Percentiles rank a stretch among this genome's conserved stretches.
Conservation (phyloP, 92 coral and sea anemone genomes). For the Phenganax subtilis region DNA sequence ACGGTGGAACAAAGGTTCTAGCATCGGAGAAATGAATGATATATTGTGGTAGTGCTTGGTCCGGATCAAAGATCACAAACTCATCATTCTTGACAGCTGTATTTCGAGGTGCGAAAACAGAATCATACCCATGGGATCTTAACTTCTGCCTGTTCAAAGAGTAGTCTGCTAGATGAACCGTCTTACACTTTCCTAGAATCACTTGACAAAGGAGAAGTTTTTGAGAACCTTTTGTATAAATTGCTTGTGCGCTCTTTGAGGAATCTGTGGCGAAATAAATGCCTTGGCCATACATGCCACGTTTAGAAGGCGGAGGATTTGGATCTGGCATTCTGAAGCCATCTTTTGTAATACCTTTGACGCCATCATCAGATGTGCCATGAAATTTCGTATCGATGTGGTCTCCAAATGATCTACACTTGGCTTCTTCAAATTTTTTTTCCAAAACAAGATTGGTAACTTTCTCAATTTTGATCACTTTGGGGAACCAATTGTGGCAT, state of each 20-base stretch:
- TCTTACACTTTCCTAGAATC: slow-evolving; percentile 30
- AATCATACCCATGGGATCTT: slow-evolving; percentile 18
- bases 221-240: slow-evolving; percentile 42
- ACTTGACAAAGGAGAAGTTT: slow-evolving; percentile 42
- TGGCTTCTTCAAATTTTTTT: slow-evolving; percentile 42
- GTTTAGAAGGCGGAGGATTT: slow-evolving; percentile 32
- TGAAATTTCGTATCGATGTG: slow-evolving; percentile 34
- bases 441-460: slow-evolving; percentile 39
- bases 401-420: slow-evolving; percentile 39
- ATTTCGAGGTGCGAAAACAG: slow-evolving; percentile 14
- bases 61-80: slow-evolving; percentile 49
- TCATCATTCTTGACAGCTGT: slow-evolving; percentile 47
- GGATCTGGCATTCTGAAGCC: slow-evolving; percentile 42
- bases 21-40: slow-evolving; percentile 37
- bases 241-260: slow-evolving; percentile 38
- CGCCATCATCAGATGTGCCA: slow-evolving; percentile 39
- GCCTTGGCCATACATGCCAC: slow-evolving; percentile 46
- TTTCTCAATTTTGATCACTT: slow-evolving; percentile 30
- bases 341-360: slow-evolving; percentile 22
- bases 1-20: neutral
- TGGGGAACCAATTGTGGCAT: slow-evolving; percentile 42
- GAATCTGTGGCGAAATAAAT: slow-evolving; percentile 45
- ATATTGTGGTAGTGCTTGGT: slow-evolving; percentile 46
- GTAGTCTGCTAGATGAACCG: slow-evolving; percentile 17
- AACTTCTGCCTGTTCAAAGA: slow-evolving; percentile 25